Evolutionary conservation across 1,140 invertebrate genomes (phyloP), one percentile per base, ranked within the genome.

Genomic region (honey bee (Apis mellifera)): DNA sequence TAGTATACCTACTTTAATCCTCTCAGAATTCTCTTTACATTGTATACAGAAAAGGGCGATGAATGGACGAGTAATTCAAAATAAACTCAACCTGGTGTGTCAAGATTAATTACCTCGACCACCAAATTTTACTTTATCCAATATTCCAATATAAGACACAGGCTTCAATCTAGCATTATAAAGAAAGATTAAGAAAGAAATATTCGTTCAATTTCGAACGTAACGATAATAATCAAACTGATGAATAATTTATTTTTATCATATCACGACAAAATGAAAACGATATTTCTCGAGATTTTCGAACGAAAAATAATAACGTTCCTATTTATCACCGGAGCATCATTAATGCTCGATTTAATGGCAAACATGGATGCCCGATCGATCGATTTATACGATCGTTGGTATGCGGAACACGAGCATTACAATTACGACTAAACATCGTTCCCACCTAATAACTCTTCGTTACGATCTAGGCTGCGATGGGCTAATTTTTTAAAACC

Each of bases 371-470:
- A 21, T 8, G 26, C 66, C n/a, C n/a, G 55, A 76, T 54, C 50
- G 26, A 66, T 66, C 19, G 52, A 77, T 77, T 55, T 77, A 23
- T 57, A 57, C 21, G n/a, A 66, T 55, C 42, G 17, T 21, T 55
- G n/a, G 78, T 59, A 69, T 19, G 52, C 75, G 15, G 13, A 70
- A 64, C 48, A 13, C 59, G 15, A 11, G 15, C 48, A 42, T 72
- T 77, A n/a, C 69, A 72, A 85, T 85, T 68, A 50, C 52, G n/a
- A 13, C 55, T 54, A n/a, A 66, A 66, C 52, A 23, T 66, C 42
- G 50, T 26, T n/a, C 21, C 21, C 13, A 72, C 77, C 52, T 23
- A 69, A 42, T 19, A 42, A 13, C 57, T 32, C 62, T 74, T 74
- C 57, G 75, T 85, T 52, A 69, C 5, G 32, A 11, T 13, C 13